A percentile compares a stretch with the other conserved stretches of the same genome.
These are phyloP conservation scores for Piscicola geometra DNA, from an alignment of 2,888 invertebrate species.

Conservation along the genomic window DNA sequence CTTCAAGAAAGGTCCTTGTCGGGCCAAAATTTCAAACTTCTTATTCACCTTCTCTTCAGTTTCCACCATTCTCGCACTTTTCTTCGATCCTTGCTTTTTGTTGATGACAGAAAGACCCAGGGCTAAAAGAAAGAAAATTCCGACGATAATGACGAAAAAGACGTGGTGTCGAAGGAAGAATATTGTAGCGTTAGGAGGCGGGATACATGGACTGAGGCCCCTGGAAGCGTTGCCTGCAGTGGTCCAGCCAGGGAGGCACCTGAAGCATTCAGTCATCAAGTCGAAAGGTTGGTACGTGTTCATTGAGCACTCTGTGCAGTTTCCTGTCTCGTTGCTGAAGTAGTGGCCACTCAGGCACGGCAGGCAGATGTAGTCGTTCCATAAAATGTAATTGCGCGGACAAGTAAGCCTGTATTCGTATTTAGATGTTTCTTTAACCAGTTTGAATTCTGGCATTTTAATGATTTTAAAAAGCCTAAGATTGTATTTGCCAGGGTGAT, in stretches of 20 bases:
- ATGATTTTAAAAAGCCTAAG: not conserved
- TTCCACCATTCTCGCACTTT: not conserved
- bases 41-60: not conserved
- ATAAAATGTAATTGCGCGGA: constrained; percentile 1
- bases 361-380: constrained; percentile 25
- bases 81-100: not conserved
- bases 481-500: constrained; percentile 12
- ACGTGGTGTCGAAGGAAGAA: not conserved
- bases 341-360: constrained; percentile 28
- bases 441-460: constrained; percentile 26
- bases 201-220: not conserved
- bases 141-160: constrained; percentile 6
- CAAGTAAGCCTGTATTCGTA: not conserved
- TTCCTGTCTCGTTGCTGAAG: constrained; percentile 12
- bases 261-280: constrained; percentile 1
- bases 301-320: constrained; percentile 11
- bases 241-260: not conserved
- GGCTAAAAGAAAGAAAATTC: not conserved
- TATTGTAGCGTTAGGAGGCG: not conserved
- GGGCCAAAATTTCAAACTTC: not conserved
- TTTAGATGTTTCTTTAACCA: not conserved
- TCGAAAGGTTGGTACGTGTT: constrained; percentile 25
- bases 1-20: not conserved
- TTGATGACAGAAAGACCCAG: not conserved
- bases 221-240: not conserved